These are phyloP conservation scores for Drosophila arawakana DNA, from an alignment of 1,140 invertebrate genomes.

Conservation along the genomic window DNA sequence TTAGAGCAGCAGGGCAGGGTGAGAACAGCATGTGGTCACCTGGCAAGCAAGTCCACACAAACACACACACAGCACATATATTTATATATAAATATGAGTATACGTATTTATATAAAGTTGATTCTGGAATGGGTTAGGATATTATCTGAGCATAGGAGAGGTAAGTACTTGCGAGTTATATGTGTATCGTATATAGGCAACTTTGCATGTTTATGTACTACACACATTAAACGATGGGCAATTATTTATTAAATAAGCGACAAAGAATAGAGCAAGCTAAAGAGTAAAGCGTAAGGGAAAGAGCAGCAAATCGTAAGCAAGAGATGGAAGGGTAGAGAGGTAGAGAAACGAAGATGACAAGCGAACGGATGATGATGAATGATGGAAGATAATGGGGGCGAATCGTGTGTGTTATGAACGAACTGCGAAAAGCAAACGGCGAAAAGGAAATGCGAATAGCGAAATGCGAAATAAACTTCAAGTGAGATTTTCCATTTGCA, in stretches of 20 bases:
- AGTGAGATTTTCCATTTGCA: slow-evolving; percentile 38
- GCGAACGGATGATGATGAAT: slow-evolving; percentile 49
- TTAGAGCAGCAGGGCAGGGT: slow-evolving; percentile 45
- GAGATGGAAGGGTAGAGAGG: neutral
- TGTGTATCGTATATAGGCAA: slow-evolving; percentile 52
- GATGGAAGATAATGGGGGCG: slow-evolving; percentile 30
- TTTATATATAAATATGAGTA: slow-evolving; percentile 1
- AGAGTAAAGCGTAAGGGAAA: slow-evolving; percentile 1
- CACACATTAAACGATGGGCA: slow-evolving; percentile 62
- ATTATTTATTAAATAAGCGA: slow-evolving; percentile 72
- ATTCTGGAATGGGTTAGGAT: slow-evolving; percentile 20
- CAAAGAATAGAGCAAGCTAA: neutral
- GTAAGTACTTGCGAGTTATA: slow-evolving; percentile 13
- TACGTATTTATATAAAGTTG: slow-evolving; percentile 15
- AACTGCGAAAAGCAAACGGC: neutral
- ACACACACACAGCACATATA: slow-evolving; percentile 1
- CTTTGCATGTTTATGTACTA: slow-evolving; percentile 65
- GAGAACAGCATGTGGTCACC: slow-evolving; percentile 67
- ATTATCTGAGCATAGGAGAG: slow-evolving; percentile 9
- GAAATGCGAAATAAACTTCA: slow-evolving; percentile 29
- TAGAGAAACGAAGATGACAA: slow-evolving; percentile 20
- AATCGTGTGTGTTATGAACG: neutral
- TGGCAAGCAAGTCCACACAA: slow-evolving; percentile 29
- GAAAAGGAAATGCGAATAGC: slow-evolving; percentile 41
- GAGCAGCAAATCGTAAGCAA: neutral